Evolutionary conservation across 2,113 vertebrate genomes (phyloP).

Genomic region (Mohoua ochrocephala): DNA sequence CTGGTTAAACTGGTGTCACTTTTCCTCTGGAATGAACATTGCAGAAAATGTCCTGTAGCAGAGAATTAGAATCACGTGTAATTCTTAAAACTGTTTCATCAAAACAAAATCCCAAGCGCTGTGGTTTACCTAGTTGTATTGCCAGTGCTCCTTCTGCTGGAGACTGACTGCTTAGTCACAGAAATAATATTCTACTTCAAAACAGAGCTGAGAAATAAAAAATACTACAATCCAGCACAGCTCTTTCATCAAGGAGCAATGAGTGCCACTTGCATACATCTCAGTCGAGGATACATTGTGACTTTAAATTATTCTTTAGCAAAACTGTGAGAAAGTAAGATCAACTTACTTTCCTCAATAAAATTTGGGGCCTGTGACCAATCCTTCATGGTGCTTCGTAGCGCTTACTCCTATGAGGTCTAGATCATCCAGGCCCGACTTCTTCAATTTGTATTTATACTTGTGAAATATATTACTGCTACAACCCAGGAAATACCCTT

Average conservation of each 20-base stretch:
- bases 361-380: not conserved
- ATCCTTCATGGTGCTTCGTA: not conserved
- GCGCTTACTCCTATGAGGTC: not conserved
- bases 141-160: constrained; percentile 5
- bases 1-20: not conserved
- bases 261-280: not conserved
- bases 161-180: not conserved
- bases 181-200: not conserved
- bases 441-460: not conserved
- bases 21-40: not conserved
- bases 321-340: not conserved
- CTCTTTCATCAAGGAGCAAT: not conserved
- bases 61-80: not conserved
- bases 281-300: not conserved
- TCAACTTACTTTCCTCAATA: not conserved
- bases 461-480: not conserved
- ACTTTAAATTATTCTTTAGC: not conserved
- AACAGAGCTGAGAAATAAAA: not conserved
- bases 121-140: not conserved
- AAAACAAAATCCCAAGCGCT: not conserved
- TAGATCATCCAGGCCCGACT: not conserved
- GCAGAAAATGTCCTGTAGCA: not conserved
- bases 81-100: not conserved
- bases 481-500: not conserved
- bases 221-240: not conserved